Evolutionary conservation across 2,113 vertebrate genomes (phyloP).

Genomic region (Phainopepla nitens): DNA sequence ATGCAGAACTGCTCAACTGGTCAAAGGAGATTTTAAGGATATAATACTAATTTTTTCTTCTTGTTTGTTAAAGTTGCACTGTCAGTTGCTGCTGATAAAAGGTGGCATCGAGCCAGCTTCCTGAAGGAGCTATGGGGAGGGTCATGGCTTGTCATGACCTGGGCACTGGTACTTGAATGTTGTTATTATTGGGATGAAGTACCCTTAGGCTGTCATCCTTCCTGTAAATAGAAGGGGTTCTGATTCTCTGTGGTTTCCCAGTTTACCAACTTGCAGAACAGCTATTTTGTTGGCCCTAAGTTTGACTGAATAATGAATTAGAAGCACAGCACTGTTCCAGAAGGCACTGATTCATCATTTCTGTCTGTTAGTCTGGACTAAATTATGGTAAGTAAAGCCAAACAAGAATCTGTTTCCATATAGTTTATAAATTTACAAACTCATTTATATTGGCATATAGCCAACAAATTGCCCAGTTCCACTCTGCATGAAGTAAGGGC

Average conservation of each 20-base stretch:
- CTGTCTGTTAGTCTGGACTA: neutral
- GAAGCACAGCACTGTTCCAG: neutral
- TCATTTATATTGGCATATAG: neutral
- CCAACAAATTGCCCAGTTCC: neutral
- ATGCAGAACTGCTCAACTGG: neutral
- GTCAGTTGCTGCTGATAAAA: constrained; percentile 64
- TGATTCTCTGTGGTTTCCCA: constrained; percentile 54
- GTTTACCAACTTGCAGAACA: constrained; percentile 61
- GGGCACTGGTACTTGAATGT: constrained; percentile 83
- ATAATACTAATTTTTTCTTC: constrained; percentile 38
- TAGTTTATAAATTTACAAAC: neutral
- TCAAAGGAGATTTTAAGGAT: constrained; percentile 32
- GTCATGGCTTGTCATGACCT: constrained; percentile 87
- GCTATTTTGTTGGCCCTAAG: constrained; percentile 24
- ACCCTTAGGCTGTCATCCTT: constrained; percentile 80
- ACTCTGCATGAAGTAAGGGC: neutral
- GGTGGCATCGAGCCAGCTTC: constrained; percentile 80
- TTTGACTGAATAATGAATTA: constrained; percentile 33
- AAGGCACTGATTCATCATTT: neutral
- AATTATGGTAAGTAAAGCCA: constrained; percentile 12
- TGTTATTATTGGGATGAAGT: constrained; percentile 88
- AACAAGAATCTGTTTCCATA: neutral
- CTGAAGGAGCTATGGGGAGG: constrained; percentile 76
- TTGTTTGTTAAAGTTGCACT: constrained; percentile 61
- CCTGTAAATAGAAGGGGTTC: constrained; percentile 67